A percentile compares a stretch with the other conserved stretches of the same genome.
phyloP scores from a whole-genome alignment of 30 jellyfish, hydroid and myxozoan species.

The Cassiopea xamachana region DNA sequence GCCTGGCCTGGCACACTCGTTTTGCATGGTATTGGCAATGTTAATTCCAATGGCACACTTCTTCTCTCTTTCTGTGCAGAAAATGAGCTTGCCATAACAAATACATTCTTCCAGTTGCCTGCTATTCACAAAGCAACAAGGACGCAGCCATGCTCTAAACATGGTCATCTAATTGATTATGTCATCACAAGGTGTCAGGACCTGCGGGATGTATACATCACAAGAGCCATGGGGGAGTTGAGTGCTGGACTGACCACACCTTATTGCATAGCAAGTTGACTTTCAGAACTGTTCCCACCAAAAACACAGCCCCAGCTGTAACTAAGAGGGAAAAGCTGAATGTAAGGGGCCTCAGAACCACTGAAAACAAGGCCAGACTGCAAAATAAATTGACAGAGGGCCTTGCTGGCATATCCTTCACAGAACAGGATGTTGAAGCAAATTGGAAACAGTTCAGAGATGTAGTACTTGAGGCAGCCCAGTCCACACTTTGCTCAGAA shows the following conservation, averaged over 20 bases:
- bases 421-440: constrained; percentile 6
- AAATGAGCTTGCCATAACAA: background rate
- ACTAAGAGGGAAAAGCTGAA: constrained; percentile 3
- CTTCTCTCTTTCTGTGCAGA: background rate
- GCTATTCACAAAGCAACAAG: constrained; percentile 48
- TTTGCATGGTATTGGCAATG: background rate
- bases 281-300: constrained; percentile 20
- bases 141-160: constrained; percentile 67
- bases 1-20: background rate
- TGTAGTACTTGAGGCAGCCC: background rate
- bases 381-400: background rate
- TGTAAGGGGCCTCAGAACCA: constrained; percentile 11
- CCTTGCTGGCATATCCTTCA: background rate
- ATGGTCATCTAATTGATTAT: constrained; percentile 59
- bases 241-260: constrained; percentile 60
- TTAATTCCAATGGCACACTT: background rate
- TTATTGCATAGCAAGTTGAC: constrained; percentile 1
- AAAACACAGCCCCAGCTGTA: constrained; percentile 1
- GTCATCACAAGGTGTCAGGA: constrained; percentile 19
- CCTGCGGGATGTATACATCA: constrained; percentile 17
- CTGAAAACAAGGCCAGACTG: background rate
- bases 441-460: background rate
- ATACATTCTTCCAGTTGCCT: constrained; percentile 5
- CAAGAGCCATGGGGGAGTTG: constrained; percentile 48
- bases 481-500: background rate